Base-by-base conservation (phyloP, 2,888 invertebrate genomes). In the Pherbina coryleti region DNA sequence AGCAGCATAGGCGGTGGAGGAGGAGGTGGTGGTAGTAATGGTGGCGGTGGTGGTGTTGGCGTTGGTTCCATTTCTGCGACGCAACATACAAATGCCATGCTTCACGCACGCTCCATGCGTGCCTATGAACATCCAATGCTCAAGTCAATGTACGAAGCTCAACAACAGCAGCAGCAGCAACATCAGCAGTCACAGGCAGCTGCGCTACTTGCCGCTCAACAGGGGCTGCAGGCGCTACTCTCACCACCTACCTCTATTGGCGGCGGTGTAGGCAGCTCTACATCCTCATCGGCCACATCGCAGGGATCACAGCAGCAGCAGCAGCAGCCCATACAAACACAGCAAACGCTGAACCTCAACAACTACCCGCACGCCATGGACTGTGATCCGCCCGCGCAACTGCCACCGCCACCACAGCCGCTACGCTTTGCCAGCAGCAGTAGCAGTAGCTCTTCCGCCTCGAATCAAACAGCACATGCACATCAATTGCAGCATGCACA, bases 311-410 rank as follows among this genome's bases (percentile, higher is more conserved):
- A 81, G 31, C 77, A 77, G 78, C 77, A 72, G 79, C 74, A 81
- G 31, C 77, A 77, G 78, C 77, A 72, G 79, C 19, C 66, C n/a
- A 9, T 25, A 57, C 57, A 28, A 60, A 44, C 44, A 14, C 75
- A 82, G 31, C 75, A 76, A 78, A 78, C 69, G 51, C 44, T 77
- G 71, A 77, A 79, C 67, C 81, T 79, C 81, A 85, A 83, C 81
- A 85, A 89, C 84, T 91, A 91, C 83, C 88, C 89, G 71, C 85
- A 87, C 82, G 93, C 94, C 83, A 96, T 96, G 94, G 95, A 96
- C 85, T 96, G 96, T 91, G 94, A 94, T 88, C 93, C 93, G 82
- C 93, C 93, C 75, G 78, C 85, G 79, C 84, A 83, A 72, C 83
- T 84, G 75, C 82, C 84, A 62, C 82, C 82, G 37, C 83, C 82